phyloP scores from a whole-genome alignment of 1,140 invertebrate species.

The Choristoneura fumiferana region DNA sequence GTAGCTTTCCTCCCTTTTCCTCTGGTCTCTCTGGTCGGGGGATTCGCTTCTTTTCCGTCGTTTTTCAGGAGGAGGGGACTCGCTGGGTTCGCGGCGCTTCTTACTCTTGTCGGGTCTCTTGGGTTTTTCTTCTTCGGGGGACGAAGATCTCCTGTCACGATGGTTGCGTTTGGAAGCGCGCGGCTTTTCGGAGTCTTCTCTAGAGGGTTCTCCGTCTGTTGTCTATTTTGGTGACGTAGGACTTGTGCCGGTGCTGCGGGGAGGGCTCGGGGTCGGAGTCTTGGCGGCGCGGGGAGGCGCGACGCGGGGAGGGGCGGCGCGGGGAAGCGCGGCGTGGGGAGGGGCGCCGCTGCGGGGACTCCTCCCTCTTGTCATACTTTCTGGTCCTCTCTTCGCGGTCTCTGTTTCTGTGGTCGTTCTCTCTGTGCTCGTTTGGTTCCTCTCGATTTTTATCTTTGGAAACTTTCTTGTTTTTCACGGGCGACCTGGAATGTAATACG shows the following conservation, averaged over 20 bases:
- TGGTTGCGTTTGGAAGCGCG: conserved; percentile 36
- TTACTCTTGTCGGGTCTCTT: conserved; percentile 47
- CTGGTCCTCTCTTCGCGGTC: conserved; percentile 45
- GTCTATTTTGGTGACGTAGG: conserved; percentile 58
- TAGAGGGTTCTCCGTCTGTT: conserved; percentile 47
- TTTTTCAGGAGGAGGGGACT: conserved; percentile 57
- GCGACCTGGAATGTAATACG: conserved; percentile 49
- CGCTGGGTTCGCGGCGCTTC: conserved; percentile 35
- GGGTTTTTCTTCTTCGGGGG: conserved; percentile 40
- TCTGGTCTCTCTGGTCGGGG: not conserved
- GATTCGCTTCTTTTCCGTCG: conserved; percentile 43
- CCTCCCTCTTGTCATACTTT: conserved; percentile 32
- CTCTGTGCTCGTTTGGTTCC: conserved; percentile 36
- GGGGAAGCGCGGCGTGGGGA: conserved; percentile 33
- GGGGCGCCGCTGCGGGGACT: not conserved
- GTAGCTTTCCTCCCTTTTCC: not conserved
- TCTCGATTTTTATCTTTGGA: conserved; percentile 46
- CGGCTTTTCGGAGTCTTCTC: conserved; percentile 37
- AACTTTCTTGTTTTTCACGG: conserved; percentile 43
- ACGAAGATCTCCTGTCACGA: conserved; percentile 31
- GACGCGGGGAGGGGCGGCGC: too few species aligned
- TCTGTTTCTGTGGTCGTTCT: conserved; percentile 41
- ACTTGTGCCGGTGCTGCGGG: conserved; percentile 45
- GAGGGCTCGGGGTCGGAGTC: too few species aligned
- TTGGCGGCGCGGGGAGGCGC: too few species aligned